These are phyloP conservation scores for Endotricha flammealis DNA, from an alignment of 2,888 invertebrate genomes.

Conservation along the genomic window DNA sequence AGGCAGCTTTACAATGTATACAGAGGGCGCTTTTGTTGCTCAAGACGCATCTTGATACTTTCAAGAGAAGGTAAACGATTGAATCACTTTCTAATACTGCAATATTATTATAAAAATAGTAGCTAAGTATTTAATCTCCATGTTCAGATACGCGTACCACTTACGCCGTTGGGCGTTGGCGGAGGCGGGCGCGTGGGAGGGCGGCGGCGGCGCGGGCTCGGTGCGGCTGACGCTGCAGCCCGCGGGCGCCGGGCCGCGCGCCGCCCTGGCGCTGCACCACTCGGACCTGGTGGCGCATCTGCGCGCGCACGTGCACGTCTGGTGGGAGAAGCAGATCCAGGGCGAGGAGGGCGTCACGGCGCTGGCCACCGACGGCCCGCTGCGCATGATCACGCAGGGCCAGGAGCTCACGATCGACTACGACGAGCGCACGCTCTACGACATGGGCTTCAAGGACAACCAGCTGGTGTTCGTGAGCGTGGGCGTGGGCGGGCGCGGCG, in stretches of 20 bases:
- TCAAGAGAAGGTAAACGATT: slow-evolving; percentile 82
- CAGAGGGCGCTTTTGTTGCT: slow-evolving; percentile 92
- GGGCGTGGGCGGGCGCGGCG: slow-evolving; percentile 84
- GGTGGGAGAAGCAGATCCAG: slow-evolving; percentile 89
- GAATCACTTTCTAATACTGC: not conserved
- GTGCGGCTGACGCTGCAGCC: slow-evolving; percentile 91
- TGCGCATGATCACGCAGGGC: slow-evolving; percentile 95
- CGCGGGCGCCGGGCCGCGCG: slow-evolving; percentile 91
- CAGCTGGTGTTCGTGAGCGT: slow-evolving; percentile 95
- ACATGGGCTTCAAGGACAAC: slow-evolving; percentile 96
- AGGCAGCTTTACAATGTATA: slow-evolving; percentile 91
- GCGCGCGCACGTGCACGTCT: slow-evolving; percentile 95
- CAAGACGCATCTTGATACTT: slow-evolving; percentile 95
- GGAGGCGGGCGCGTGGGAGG: slow-evolving; percentile 87
- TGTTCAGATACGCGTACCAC: slow-evolving; percentile 88
- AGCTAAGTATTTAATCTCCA: not conserved
- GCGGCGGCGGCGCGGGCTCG: slow-evolving; percentile 58
- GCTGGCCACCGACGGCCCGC: slow-evolving; percentile 88
- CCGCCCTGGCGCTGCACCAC: slow-evolving; percentile 87
- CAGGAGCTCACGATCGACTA: slow-evolving; percentile 95
- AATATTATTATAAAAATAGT: too few relatives aligned
- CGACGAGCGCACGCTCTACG: slow-evolving; percentile 93
- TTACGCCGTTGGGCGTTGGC: slow-evolving; percentile 93
- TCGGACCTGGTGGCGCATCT: slow-evolving; percentile 95
- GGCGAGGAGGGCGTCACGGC: slow-evolving; percentile 74